Conservation (phyloP, 2,888 invertebrate species). For the Bibio marci region DNA sequence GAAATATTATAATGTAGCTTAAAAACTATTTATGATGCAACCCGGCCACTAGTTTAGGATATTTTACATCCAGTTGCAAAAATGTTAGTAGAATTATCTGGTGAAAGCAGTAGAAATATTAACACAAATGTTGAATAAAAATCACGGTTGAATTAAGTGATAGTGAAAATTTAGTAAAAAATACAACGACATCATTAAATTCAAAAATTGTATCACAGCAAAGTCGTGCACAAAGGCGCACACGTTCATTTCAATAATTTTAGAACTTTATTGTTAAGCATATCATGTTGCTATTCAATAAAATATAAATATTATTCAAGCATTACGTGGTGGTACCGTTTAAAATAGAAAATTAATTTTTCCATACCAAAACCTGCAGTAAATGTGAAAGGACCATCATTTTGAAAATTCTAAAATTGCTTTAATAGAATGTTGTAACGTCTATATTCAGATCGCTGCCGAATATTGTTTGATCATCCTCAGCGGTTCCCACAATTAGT, state of each 20-base stretch:
- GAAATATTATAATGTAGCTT: too few relatives aligned
- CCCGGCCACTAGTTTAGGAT: too few relatives aligned
- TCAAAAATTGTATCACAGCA: constrained; percentile 99
- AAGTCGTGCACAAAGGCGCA: constrained; percentile 85
- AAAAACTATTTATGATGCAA: too few relatives aligned
- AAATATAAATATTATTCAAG: constrained; percentile 93
- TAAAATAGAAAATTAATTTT: constrained; percentile 94
- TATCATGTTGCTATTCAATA: constrained; percentile 76
- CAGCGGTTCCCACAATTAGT: too few relatives aligned
- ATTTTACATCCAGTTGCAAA: constrained; percentile 97
- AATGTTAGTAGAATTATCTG: constrained; percentile 98
- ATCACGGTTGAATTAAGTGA: constrained; percentile 72
- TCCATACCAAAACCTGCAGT: constrained; percentile 68
- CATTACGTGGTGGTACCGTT: constrained; percentile 90
- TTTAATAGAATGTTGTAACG: constrained; percentile 97
- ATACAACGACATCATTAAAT: constrained; percentile 92
- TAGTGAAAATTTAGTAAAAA: constrained; percentile 73
- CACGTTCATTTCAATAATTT: constrained; percentile 72
- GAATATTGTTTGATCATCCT: too few relatives aligned
- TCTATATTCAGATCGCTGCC: too few relatives aligned
- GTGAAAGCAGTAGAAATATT: constrained; percentile 61
- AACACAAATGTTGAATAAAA: constrained; percentile 62
- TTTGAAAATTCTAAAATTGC: constrained; percentile 98
- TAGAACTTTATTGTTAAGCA: constrained; percentile 40
- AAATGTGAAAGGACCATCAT: constrained; percentile 76